These are phyloP conservation scores for Lasiommata megera DNA, from an alignment of 2,888 invertebrate species.

Conservation along the genomic window DNA sequence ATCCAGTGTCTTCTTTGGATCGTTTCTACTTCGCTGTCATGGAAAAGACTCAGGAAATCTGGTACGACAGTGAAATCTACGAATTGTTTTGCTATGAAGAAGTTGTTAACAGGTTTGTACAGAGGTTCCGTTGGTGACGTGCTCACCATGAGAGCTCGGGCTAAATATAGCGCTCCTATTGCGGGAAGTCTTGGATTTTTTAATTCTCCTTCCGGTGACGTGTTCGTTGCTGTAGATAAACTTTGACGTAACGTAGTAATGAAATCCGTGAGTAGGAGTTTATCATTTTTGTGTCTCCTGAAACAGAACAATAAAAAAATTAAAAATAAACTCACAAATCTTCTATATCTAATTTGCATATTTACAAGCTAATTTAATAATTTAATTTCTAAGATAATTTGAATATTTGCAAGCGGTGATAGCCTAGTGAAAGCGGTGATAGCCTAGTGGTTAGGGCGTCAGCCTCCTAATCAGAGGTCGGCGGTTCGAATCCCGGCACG, in stretches of 20 bases:
- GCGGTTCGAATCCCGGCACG: no score
- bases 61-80: constrained; percentile 91
- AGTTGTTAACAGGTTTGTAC: constrained; percentile 89
- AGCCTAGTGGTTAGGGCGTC: no score
- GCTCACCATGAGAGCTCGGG: constrained; percentile 85
- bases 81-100: constrained; percentile 88
- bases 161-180: constrained; percentile 86
- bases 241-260: constrained; percentile 85
- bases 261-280: constrained; percentile 84
- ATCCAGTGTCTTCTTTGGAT: constrained; percentile 88
- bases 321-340: no score
- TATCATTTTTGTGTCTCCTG: constrained; percentile 83
- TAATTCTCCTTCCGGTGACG: constrained; percentile 37
- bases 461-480: no score
- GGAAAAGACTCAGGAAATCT: constrained; percentile 92
- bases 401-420: no score
- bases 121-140: constrained; percentile 88
- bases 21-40: constrained; percentile 87
- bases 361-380: no score
- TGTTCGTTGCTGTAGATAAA: constrained; percentile 57
- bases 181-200: constrained; percentile 79
- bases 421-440: no score
- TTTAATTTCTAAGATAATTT: no score
- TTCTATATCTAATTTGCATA: no score
- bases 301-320: constrained; percentile 31